Evolutionary conservation across 2,888 invertebrate genomes (phyloP), one percentile per base, ranked within the genome.

Genomic region (Latrodectus hesperus): DNA sequence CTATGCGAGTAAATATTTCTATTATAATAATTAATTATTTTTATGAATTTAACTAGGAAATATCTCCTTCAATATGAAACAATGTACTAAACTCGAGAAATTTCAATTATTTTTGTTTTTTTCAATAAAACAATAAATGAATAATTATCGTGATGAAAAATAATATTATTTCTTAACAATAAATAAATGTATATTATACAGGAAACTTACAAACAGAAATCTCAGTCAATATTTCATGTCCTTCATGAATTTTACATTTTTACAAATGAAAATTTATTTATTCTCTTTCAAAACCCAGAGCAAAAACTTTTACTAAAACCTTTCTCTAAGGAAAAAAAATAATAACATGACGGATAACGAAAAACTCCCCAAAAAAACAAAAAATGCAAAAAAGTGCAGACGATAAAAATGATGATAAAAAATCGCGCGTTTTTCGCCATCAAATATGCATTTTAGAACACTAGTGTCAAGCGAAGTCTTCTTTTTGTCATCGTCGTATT

Each of bases 361-460:
- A 60, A 60, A 60, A 60, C 38, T 3, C 38, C 1, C 22, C 22
- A 22, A 22, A 22, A 4, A 6, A 12, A 17, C 52, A 52, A 73
- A 51, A 73, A 52, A 51, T n/a, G 16, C 73, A 22, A 17, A n/a
- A 73, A 38, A 26, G 26, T 16, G 70, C 70, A 49, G 49, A 49
- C 70, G n/a, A 49, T 70, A 83, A 52, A 83, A 76, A 10, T 64
- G 76, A 49, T 51, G 65, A 16, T n/a, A 72, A 84, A 67, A 80
- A 73, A 81, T 17, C 51, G 51, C 82, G 60, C 68, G 77, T 86
- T 86, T 82, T 86, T 67, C 72, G 68, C 73, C 81, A 86, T 86
- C 86, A 86, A 86, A 86, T 81, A 86, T 86, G 86, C 86, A 86
- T 86, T 80, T 81, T 77, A 67, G 49, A 64, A 51, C 64, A 60